A percentile compares a stretch with the other conserved stretches of the same genome.
These are phyloP conservation scores for Scaptodrosophila lebanonensis DNA, from an alignment of 1,140 invertebrate genomes.

Conservation along the genomic window DNA sequence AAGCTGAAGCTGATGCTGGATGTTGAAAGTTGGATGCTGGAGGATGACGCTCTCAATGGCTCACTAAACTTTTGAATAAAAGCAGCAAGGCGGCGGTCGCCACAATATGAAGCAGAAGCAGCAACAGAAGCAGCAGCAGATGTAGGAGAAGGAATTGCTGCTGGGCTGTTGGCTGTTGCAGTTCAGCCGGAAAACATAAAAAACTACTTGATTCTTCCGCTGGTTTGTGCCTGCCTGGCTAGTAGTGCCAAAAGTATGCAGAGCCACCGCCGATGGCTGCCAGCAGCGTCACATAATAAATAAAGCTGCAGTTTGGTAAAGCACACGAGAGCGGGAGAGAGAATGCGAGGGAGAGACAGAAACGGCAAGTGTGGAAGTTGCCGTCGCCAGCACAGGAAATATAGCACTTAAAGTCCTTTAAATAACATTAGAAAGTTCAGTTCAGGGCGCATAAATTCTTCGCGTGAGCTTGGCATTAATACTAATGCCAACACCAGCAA, in stretches of 20 bases:
- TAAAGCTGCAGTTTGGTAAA: slow-evolving; percentile 30
- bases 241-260: slow-evolving; percentile 69
- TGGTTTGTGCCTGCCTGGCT: slow-evolving; percentile 11
- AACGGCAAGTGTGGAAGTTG: slow-evolving; percentile 13
- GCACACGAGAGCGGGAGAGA: too few species aligned
- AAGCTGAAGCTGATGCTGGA: too few species aligned
- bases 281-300: slow-evolving; percentile 69
- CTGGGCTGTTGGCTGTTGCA: slow-evolving; percentile 56
- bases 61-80: slow-evolving; percentile 74
- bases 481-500: background rate
- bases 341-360: slow-evolving; percentile 23
- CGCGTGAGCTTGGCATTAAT: slow-evolving; percentile 2
- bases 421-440: slow-evolving; percentile 73
- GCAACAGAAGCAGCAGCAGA: slow-evolving; percentile 23
- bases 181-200: slow-evolving; percentile 75
- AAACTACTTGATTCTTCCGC: slow-evolving; percentile 74
- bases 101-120: slow-evolving; percentile 14
- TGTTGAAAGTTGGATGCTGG: too few species aligned
- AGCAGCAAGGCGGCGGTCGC: slow-evolving; percentile 30
- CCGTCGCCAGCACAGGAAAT: slow-evolving; percentile 48
- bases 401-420: slow-evolving; percentile 74
- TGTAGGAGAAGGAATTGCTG: slow-evolving; percentile 38
- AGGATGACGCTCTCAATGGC: slow-evolving; percentile 58
- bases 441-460: slow-evolving; percentile 8
- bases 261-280: background rate